phyloP scores from a whole-genome alignment of 2,888 invertebrate species.

The Lasioglossum malachurum region DNA sequence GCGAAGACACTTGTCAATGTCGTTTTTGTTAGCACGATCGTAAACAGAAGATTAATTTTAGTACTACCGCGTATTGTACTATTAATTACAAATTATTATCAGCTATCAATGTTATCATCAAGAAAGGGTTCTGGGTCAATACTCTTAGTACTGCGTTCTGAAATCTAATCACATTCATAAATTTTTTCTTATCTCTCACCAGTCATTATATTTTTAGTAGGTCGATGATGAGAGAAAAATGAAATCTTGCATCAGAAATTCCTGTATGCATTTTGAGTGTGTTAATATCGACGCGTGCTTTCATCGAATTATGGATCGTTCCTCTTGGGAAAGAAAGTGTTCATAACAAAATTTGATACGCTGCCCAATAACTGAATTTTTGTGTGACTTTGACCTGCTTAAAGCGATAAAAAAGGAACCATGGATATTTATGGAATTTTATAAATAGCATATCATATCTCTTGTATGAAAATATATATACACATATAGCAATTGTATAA shows the following conservation, averaged over 20 bases:
- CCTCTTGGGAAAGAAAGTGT: neutral
- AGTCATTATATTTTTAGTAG: slow-evolving; percentile 60
- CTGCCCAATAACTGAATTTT: slow-evolving; percentile 6
- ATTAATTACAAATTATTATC: slow-evolving; percentile 49
- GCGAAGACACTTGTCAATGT: neutral
- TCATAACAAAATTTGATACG: neutral
- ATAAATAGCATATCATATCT: slow-evolving; percentile 19
- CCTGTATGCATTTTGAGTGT: slow-evolving; percentile 49
- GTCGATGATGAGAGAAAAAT: slow-evolving; percentile 66
- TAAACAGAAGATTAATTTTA: slow-evolving; percentile 19
- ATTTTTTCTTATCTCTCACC: slow-evolving; percentile 49
- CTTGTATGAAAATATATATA: neutral
- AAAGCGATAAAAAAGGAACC: slow-evolving; percentile 3
- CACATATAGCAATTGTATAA: neutral
- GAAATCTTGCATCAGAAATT: slow-evolving; percentile 72
- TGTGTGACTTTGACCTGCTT: slow-evolving; percentile 16
- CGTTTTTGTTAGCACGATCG: neutral
- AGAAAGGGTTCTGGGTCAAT: slow-evolving; percentile 56
- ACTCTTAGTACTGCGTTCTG: slow-evolving; percentile 35
- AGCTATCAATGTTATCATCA: slow-evolving; percentile 53
- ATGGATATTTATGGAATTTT: slow-evolving; percentile 13
- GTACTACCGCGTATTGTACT: slow-evolving; percentile 17
- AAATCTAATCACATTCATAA: slow-evolving; percentile 58
- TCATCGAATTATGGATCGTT: slow-evolving; percentile 15
- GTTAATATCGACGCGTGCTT: neutral